phyloP scores from a whole-genome alignment of 2,113 vertebrate genomes.

The Podocnemis expansa region DNA sequence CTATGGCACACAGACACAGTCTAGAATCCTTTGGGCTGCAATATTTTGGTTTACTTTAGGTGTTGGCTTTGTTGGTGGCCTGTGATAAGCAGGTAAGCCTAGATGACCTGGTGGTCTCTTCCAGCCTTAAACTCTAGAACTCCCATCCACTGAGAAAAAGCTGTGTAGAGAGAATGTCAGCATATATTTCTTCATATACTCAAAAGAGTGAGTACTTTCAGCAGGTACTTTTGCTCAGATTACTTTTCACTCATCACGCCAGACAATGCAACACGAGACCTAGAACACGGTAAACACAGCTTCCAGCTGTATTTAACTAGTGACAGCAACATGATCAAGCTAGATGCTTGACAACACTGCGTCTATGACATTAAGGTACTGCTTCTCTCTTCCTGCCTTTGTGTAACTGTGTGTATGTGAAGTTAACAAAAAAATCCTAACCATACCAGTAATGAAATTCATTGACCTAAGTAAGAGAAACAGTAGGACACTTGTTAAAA shows the following conservation, averaged over 20 bases:
- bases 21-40: neutral
- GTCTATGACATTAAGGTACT: neutral
- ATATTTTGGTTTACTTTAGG: neutral
- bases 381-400: neutral
- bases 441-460: neutral
- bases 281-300: neutral
- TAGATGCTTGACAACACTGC: neutral
- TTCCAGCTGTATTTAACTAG: neutral
- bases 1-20: neutral
- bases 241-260: neutral
- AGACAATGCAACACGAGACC: neutral
- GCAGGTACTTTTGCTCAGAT: neutral
- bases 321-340: neutral
- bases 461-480: neutral
- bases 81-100: neutral
- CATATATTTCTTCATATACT: neutral
- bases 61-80: neutral
- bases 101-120: neutral
- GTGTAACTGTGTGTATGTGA: neutral
- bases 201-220: neutral
- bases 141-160: neutral
- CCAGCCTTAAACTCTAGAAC: neutral
- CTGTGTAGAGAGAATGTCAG: neutral
- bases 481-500: neutral
- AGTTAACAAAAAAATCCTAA: neutral